Conservation (phyloP, 1,140 invertebrate genomes). For the Bradynema listronoti region DNA sequence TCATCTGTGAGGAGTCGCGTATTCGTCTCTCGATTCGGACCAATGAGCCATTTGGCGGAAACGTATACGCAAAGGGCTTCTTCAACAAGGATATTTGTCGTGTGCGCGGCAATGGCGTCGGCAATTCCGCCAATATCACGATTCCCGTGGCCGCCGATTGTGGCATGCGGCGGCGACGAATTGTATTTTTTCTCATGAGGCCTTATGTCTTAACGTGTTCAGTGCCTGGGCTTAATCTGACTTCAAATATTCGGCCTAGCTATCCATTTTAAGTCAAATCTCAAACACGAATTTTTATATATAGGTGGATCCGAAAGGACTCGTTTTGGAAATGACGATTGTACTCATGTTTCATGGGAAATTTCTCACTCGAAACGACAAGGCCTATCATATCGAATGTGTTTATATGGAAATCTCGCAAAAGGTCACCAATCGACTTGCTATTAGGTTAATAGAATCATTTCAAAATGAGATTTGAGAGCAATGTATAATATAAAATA, state of each 20-base stretch:
- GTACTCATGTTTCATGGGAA: constrained; percentile 34
- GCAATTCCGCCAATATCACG: constrained; percentile 43
- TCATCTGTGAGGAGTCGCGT: constrained; percentile 25
- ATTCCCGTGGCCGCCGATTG: constrained; percentile 40
- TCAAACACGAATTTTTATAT: too few relatives aligned
- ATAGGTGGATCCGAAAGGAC: constrained; percentile 27
- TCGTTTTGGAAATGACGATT: constrained; percentile 36
- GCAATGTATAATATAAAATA: not conserved
- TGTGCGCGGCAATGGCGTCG: constrained; percentile 36
- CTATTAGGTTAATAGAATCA: constrained; percentile 21
- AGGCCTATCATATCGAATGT: constrained; percentile 36
- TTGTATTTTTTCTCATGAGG: constrained; percentile 17
- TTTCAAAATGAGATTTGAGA: not conserved
- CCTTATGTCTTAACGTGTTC: too few relatives aligned
- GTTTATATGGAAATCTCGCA: constrained; percentile 32
- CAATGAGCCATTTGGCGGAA: constrained; percentile 36
- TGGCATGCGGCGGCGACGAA: constrained; percentile 38
- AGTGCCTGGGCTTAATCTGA: not conserved
- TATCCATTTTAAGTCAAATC: too few relatives aligned
- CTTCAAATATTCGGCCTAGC: too few relatives aligned
- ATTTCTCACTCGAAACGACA: constrained; percentile 39
- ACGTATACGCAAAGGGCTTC: constrained; percentile 48
- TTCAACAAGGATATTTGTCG: constrained; percentile 41
- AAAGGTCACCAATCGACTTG: constrained; percentile 27
- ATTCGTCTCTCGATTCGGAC: constrained; percentile 34